Evolutionary conservation across 2,797 vertebrate genomes (phyloP), one percentile per base, ranked within the genome.

Genomic region (Protosalanx chinensis): DNA sequence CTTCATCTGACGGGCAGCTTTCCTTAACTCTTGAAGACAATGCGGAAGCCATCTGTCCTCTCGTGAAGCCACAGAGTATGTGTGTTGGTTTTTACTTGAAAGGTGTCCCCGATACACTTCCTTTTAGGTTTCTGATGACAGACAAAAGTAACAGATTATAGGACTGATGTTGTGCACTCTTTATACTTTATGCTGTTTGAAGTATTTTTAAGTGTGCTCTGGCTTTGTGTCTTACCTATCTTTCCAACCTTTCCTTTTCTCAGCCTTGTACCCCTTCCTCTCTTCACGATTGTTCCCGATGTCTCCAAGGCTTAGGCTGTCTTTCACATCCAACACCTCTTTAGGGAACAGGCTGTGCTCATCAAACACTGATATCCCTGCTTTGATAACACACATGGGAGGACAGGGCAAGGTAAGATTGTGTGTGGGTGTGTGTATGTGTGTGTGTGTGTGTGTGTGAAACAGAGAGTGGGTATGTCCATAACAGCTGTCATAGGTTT

Each of bases 291-390:
- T 18, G 16, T 20, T 29, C 8, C 15, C 12, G 16, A 23, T 20
- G 23, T 62, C 51, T 59, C 51, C 51, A 6, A 71, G 2, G 59
- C 84, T 89, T 85, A 72, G 2, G 60, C 84, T 89, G 86, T 73
- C 78, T 77, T 91, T 89, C 68, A 5, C 74, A 79, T 91, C 84
- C 68, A 90, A 79, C 79, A 93, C 86, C 83, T 91, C 92, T 89
- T 91, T 91, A 51, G 92, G 91, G 78, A 94, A 87, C 67, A 90
- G 84, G 68, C 82, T 92, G 79, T 82, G 90, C 84, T 93, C 89
- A 88, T 91, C 90, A 90, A 91, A 92, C 37, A 81, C 76, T 64
- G 85, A 86, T 91, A 91, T 93, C 87, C 91, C 75, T 70, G 82
- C 87, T 93, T 83, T 57, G 86, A 79, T 82, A 46, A 27, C 20